Base-by-base conservation (phyloP, 2,113 vertebrate genomes). In the Tretioscincus oriximinensis region DNA sequence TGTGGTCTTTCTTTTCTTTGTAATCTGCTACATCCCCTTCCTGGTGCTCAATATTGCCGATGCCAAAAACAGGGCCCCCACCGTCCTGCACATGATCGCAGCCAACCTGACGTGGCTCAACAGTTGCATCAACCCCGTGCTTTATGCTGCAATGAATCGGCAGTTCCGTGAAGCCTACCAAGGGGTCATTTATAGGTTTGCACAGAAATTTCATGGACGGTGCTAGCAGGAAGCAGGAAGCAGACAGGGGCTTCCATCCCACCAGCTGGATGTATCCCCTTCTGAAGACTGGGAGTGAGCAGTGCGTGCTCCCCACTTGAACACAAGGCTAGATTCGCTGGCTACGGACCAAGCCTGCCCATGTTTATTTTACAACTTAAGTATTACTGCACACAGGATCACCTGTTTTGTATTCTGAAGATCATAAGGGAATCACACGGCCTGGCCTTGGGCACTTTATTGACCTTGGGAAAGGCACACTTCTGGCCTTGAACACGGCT, bases 31-130 rank as follows among this genome's bases (percentile, higher is more conserved):
- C 61, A 94, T 92, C 0, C 96, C 97, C 2, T 97, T 97, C 90
- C 49, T 97, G 67, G 72, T 97, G 47, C 88, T 98, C 70, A 97
- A 97, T 86, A 96, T 96, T 60, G 87, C 90, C 0, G 96, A 97
- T 79, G 93, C 94, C 75, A 78, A n/a, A 1, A 94, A 88, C 63
- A 86, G 47, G 0, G 95, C 96, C 21, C 97, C 97, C 1, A 95
- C 90, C 24, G 86, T 95, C 1, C 49, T 95, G 35, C 96, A 98
- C 87, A 96, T 97, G 96, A 89, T 98, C 18, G 95, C 95, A 20
- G 96, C 96, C 69, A 98, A 98, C 87, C 92, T 97, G 78, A 97
- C 96, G 49, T 98, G 97, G 97, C 94, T 97, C 76, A 98, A 97
- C 77, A 95, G 95, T 80, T 97, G 96, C 80, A 96, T 97, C 78